Conservation (phyloP, 2,797 vertebrate genomes). For the Phoxinus dragarum region DNA sequence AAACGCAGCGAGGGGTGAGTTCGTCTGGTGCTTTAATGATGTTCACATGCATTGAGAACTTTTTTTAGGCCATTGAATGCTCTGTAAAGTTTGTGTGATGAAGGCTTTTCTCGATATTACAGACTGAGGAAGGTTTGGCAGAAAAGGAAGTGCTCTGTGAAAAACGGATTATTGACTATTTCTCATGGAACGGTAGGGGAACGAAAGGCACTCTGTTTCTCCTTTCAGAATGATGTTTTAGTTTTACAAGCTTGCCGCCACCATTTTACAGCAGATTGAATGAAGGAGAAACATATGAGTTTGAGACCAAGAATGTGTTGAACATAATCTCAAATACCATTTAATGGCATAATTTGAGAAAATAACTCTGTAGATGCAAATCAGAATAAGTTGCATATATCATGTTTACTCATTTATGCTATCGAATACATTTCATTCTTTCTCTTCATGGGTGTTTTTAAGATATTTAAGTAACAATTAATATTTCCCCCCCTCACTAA, state of each 20-base stretch:
- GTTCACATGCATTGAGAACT: background rate
- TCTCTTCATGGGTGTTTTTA: background rate
- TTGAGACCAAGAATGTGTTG: background rate
- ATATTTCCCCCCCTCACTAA: background rate
- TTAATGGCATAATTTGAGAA: background rate
- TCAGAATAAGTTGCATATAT: background rate
- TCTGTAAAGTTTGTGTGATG: background rate
- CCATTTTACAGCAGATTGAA: background rate
- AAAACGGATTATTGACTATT: constrained; percentile 93
- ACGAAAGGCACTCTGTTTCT: background rate
- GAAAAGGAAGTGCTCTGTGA: constrained; percentile 95
- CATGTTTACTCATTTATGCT: background rate
- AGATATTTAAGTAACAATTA: background rate
- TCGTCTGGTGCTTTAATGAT: background rate
- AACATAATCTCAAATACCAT: background rate
- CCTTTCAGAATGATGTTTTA: background rate
- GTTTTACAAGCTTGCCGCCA: background rate
- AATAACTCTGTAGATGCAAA: background rate
- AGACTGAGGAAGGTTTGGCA: constrained; percentile 98
- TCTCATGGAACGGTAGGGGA: constrained; percentile 91
- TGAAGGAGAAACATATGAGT: background rate
- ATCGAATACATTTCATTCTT: background rate
- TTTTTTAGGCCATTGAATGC: background rate
- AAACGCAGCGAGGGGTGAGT: constrained; percentile 95
- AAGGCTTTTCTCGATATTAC: constrained; percentile 27